These are phyloP conservation scores for Ciconia stormi DNA, from an alignment of 2,113 vertebrate genomes.

Conservation along the genomic window DNA sequence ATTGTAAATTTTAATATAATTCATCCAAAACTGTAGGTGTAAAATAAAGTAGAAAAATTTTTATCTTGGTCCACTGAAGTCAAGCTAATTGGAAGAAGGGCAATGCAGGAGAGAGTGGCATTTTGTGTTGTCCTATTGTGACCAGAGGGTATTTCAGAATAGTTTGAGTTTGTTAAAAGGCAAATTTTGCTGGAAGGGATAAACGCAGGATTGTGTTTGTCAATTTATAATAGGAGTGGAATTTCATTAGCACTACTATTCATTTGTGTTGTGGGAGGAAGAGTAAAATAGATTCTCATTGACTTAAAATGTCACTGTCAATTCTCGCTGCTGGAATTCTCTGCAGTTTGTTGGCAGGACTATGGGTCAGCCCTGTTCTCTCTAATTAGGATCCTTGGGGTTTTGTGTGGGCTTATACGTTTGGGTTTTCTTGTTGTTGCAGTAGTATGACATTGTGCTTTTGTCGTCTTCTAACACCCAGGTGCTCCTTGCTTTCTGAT, in stretches of 20 bases:
- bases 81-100: not conserved
- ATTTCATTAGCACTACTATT: slow-evolving; percentile 51
- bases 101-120: not conserved
- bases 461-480: not conserved
- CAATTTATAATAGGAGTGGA: slow-evolving; percentile 45
- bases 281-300: slow-evolving; percentile 62
- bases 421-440: not conserved
- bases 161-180: slow-evolving; percentile 34
- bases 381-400: not conserved
- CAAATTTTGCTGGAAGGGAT: slow-evolving; percentile 42
- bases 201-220: slow-evolving; percentile 39
- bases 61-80: not conserved
- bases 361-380: not conserved
- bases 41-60: not conserved
- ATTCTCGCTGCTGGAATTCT: slow-evolving; percentile 45
- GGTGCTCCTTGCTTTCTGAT: not conserved
- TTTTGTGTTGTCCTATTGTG: not conserved
- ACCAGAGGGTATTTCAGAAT: not conserved
- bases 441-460: not conserved
- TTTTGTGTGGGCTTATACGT: not conserved
- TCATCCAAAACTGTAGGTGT: not conserved
- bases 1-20: not conserved
- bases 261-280: slow-evolving; percentile 57
- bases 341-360: slow-evolving; percentile 2
- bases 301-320: slow-evolving; percentile 66